Conservation (phyloP, 2,113 vertebrate species). For the Anthoscopus minutus region DNA sequence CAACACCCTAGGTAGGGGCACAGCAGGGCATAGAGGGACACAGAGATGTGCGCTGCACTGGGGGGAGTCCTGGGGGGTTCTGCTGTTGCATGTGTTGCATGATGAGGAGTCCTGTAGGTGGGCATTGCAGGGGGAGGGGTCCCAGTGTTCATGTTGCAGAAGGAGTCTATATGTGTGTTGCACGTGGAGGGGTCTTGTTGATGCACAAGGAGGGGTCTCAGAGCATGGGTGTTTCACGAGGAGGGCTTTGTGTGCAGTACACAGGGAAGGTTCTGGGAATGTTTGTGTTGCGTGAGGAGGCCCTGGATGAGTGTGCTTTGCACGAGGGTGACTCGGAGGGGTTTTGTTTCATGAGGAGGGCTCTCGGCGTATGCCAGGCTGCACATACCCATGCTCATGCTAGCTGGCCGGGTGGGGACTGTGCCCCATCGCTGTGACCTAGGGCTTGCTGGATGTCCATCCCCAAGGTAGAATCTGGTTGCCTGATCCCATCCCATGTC, state of each 20-base stretch:
- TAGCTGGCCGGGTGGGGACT: neutral
- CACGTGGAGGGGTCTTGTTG: neutral
- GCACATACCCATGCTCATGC: too few species aligned
- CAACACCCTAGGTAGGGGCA: constrained; percentile 26
- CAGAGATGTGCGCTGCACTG: neutral
- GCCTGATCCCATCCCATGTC: neutral
- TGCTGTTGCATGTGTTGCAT: neutral
- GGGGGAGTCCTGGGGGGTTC: too few species aligned
- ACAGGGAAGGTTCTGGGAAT: neutral
- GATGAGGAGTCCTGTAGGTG: too few species aligned
- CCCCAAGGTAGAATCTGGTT: accelerated
- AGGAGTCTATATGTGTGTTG: neutral
- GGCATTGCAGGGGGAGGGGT: neutral
- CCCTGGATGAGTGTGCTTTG: neutral
- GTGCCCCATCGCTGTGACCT: accelerated
- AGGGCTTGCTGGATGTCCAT: accelerated
- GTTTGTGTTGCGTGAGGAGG: neutral
- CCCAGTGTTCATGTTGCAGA: too few species aligned
- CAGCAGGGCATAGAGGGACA: neutral
- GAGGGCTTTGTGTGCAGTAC: neutral
- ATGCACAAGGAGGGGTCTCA: neutral
- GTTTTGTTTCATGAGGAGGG: neutral
- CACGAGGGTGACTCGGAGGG: accelerated
- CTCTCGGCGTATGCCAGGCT: neutral
- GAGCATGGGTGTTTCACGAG: accelerated